phyloP scores from a whole-genome alignment of 1,140 invertebrate species.

The Drosophila rufa region DNA sequence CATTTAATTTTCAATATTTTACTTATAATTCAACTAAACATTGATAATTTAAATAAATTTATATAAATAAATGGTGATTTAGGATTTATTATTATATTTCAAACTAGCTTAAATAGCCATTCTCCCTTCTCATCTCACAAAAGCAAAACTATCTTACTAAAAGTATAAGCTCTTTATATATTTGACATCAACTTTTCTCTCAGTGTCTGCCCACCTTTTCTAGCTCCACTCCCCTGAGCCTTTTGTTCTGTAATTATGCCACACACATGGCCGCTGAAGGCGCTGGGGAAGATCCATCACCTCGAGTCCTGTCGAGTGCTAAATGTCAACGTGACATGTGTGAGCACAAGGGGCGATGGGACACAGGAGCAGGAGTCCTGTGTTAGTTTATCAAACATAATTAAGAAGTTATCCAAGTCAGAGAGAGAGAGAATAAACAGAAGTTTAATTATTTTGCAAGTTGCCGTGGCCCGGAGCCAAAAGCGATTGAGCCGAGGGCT shows the following conservation, averaged over 20 bases:
- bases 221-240: slow-evolving; percentile 24
- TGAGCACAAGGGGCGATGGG: slow-evolving; percentile 16
- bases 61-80: no score
- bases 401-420: slow-evolving; percentile 62
- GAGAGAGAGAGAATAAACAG: slow-evolving; percentile 70
- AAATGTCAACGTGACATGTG: slow-evolving; percentile 72
- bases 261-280: slow-evolving; percentile 34
- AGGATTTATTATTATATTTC: no score
- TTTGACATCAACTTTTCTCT: not conserved
- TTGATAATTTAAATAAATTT: no score
- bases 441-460: slow-evolving; percentile 82
- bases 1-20: no score
- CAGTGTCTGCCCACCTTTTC: slow-evolving; percentile 5
- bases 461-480: slow-evolving; percentile 19
- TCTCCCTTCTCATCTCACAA: not conserved
- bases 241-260: slow-evolving; percentile 74
- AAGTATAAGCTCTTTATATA: not conserved
- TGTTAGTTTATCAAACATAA: slow-evolving; percentile 79
- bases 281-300: slow-evolving; percentile 37
- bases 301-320: slow-evolving; percentile 47
- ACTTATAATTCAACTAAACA: no score
- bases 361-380: slow-evolving; percentile 7
- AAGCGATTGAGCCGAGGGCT: slow-evolving; percentile 65
- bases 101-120: no score
- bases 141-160: no score